Conservation (phyloP, 2,888 invertebrate genomes). For the Chironomus tentans region DNA sequence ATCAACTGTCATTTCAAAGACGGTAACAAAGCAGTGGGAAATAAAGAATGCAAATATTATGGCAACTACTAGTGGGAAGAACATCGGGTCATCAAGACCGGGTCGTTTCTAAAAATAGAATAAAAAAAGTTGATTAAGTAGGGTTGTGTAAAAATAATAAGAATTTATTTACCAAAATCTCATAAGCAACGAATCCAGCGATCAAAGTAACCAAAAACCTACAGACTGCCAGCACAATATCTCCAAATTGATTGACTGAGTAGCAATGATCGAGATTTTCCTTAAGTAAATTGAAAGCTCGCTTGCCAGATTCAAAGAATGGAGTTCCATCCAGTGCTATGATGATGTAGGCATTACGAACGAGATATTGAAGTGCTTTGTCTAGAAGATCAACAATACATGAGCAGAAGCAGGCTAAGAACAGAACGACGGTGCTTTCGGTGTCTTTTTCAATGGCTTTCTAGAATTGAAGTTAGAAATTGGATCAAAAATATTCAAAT, state of each 20-base stretch:
- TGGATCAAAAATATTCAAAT: too few species aligned
- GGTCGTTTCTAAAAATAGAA: too few species aligned
- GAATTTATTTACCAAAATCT: not conserved
- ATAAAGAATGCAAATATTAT: slow-evolving; percentile 59
- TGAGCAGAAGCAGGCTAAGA: slow-evolving; percentile 47
- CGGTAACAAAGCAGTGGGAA: slow-evolving; percentile 61
- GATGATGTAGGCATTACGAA: slow-evolving; percentile 59
- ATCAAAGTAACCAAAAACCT: slow-evolving; percentile 52
- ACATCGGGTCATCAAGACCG: not conserved
- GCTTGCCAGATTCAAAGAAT: slow-evolving; percentile 53
- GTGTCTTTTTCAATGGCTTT: not conserved
- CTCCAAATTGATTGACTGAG: slow-evolving; percentile 64
- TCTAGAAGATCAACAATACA: slow-evolving; percentile 60
- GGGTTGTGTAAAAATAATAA: too few species aligned
- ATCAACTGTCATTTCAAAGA: slow-evolving; percentile 66
- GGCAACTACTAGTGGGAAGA: slow-evolving; percentile 52
- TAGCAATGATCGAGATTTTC: slow-evolving; percentile 56
- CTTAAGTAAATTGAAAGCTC: slow-evolving; percentile 52
- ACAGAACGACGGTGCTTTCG: slow-evolving; percentile 35
- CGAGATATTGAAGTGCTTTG: slow-evolving; percentile 54
- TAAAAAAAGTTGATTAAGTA: not conserved
- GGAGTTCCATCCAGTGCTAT: slow-evolving; percentile 56
- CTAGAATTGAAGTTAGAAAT: not conserved
- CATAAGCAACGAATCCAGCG: not conserved
- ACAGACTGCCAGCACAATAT: slow-evolving; percentile 58